phyloP scores from a whole-genome alignment of 1,140 invertebrate species.

The Neotoxoptera formosana region DNA sequence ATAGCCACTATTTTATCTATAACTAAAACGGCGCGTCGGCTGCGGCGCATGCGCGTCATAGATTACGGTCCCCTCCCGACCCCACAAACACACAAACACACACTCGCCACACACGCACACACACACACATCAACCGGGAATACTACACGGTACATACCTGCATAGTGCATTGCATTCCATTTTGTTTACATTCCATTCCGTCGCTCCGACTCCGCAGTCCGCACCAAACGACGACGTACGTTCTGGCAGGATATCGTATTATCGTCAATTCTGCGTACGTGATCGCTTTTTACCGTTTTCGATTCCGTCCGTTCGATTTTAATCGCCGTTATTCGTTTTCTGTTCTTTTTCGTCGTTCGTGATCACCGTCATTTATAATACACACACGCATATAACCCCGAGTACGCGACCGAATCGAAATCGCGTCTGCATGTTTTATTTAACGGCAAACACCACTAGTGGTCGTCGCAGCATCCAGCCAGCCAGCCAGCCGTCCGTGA shows the following conservation, averaged over 20 bases:
- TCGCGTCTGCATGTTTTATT: neutral
- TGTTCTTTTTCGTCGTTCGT: neutral
- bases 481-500: neutral
- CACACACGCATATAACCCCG: neutral
- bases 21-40: neutral
- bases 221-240: neutral
- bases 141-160: neutral
- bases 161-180: neutral
- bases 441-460: neutral
- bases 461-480: neutral
- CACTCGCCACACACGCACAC: neutral
- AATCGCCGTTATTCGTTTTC: neutral
- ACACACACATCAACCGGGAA: neutral
- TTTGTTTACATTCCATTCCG: conserved; percentile 47
- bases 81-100: too few relatives aligned
- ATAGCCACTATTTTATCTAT: neutral
- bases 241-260: neutral
- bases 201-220: too few relatives aligned
- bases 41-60: neutral
- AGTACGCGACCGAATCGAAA: neutral
- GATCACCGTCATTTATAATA: neutral
- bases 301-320: neutral
- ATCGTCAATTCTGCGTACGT: neutral
- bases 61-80: neutral
- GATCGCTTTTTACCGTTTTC: conserved; percentile 10